phyloP scores from a whole-genome alignment of 2,113 vertebrate species.

The Acanthisitta chloris region DNA sequence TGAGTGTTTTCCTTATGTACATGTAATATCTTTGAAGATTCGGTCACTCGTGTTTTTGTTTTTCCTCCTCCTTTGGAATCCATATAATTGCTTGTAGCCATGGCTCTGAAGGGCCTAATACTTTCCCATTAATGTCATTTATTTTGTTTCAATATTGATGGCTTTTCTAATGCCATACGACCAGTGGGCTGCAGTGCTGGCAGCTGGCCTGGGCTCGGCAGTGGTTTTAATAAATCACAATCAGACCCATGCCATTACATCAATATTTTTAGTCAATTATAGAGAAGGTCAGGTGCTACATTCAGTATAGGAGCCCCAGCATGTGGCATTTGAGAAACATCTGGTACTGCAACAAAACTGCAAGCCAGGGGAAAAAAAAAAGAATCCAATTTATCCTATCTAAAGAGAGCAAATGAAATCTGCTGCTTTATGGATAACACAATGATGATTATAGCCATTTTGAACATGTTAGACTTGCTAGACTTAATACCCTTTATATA shows the following conservation, averaged over 20 bases:
- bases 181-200: slow-evolving; percentile 93
- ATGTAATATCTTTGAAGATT: slow-evolving; percentile 70
- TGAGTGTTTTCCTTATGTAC: slow-evolving; percentile 59
- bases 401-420: slow-evolving; percentile 90
- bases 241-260: slow-evolving; percentile 98
- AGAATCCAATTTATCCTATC: slow-evolving; percentile 83
- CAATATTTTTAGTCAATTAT: slow-evolving; percentile 99
- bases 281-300: slow-evolving; percentile 96
- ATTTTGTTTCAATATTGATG: slow-evolving; percentile 96
- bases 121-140: slow-evolving; percentile 94
- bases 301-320: slow-evolving; percentile 82
- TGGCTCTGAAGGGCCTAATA: slow-evolving; percentile 83
- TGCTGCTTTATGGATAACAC: slow-evolving; percentile 86
- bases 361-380: slow-evolving; percentile 77
- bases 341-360: slow-evolving; percentile 87
- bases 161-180: slow-evolving; percentile 97
- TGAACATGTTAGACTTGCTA: slow-evolving; percentile 82
- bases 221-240: slow-evolving; percentile 99
- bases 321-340: slow-evolving; percentile 93
- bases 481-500: slow-evolving; percentile 84
- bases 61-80: slow-evolving; percentile 78
- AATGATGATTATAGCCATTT: slow-evolving; percentile 87
- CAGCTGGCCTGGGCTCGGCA: slow-evolving; percentile 91
- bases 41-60: slow-evolving; percentile 69
- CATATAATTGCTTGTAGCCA: slow-evolving; percentile 84